Conservation (phyloP, 2,113 vertebrate genomes). For the Plotosus lineatus region DNA sequence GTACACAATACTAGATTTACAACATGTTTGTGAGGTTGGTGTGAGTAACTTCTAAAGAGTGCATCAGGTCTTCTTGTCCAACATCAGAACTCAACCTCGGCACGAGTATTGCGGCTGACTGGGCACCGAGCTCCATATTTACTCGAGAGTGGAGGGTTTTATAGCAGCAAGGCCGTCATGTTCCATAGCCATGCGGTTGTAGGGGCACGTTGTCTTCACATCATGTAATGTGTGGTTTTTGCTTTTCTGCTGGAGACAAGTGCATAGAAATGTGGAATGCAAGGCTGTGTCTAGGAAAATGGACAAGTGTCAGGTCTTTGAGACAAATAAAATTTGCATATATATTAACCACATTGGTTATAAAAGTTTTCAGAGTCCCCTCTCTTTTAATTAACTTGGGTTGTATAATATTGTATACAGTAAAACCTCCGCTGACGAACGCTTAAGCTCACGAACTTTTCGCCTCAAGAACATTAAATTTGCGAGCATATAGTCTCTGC, state of each 20-base stretch:
- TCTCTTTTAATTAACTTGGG: no score
- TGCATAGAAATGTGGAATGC: neutral
- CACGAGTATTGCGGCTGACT: neutral
- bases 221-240: neutral
- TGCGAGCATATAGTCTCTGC: no score
- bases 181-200: neutral
- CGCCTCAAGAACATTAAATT: no score
- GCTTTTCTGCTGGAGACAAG: neutral
- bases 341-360: neutral
- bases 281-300: neutral
- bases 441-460: no score
- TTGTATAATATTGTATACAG: no score
- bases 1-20: neutral
- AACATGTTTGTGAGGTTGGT: neutral
- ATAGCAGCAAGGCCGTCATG: neutral
- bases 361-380: neutral
- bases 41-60: neutral
- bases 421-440: no score
- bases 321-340: neutral
- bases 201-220: no score
- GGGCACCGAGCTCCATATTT: neutral
- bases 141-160: neutral
- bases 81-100: neutral
- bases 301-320: neutral
- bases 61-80: neutral